Base-by-base conservation (phyloP, 2,888 invertebrate species). In the Hemithea aestivaria region DNA sequence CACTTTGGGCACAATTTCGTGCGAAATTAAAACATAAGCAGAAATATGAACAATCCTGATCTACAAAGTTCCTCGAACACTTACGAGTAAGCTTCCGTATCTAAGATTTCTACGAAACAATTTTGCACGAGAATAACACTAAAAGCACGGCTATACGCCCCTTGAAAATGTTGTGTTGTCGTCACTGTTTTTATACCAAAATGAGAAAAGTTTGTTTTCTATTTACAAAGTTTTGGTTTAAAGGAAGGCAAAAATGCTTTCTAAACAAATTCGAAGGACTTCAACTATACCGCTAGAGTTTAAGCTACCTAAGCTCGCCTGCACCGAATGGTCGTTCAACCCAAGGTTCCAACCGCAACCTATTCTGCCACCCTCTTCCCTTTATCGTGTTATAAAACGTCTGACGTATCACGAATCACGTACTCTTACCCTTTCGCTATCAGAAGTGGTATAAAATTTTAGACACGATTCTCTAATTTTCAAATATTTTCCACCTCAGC, bases 401-500 rank as follows among this genome's bases (percentile, higher is more conserved):
- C 20, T 10, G 22, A 38, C 41, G 12, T 32, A 33, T 20, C 32
- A 23, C 21, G 16, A 5, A 16, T 16, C 16, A 16, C 16, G 16
- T 16, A 16, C 16, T 16, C 16, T 2, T 16, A 16, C 16, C 16
- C 16, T 16, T 4, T 16, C 16, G 3, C 16, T 16, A 32, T 24
- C 20, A 37, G 28, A 40, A 38, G 40, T 33, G 34, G 29, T 24
- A 20, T 24, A 38, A 28, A 32, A 42, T 33, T 40, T 24, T 40
- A 40, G 35, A 16, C 16, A 10, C n/a, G 16, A 24, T 27, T 23
- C 24, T 40, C 11, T 40, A 40, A 40, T 40, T 40, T 40, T 35
- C 35, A 24, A 32, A 32, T 36, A 51, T 51, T 48, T 40, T 48
- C 43, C 40, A 40, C 43, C 38, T 50, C 40, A 43, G 28, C 27